Conservation (phyloP, 2,113 vertebrate genomes). For the Nothocercus julius region DNA sequence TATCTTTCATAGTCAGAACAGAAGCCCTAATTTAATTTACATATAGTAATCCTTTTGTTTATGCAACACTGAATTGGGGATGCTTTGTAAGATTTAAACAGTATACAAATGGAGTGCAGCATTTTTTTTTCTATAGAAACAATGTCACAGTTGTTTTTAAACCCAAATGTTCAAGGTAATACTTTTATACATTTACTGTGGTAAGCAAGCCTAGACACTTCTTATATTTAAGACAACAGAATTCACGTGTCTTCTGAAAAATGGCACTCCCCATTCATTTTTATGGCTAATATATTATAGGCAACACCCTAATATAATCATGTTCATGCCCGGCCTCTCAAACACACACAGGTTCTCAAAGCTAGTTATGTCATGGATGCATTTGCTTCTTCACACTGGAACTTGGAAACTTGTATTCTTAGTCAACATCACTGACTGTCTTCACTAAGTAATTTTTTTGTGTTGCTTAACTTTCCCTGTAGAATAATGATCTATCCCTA, state of each 20-base stretch:
- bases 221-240: neutral
- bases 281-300: neutral
- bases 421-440: neutral
- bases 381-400: neutral
- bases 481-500: neutral
- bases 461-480: neutral
- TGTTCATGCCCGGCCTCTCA: neutral
- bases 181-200: neutral
- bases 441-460: neutral
- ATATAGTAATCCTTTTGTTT: neutral
- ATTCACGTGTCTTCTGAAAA: slow-evolving; percentile 26
- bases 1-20: neutral
- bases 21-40: neutral
- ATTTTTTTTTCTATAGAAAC: neutral
- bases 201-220: slow-evolving; percentile 11
- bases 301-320: neutral
- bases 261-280: neutral
- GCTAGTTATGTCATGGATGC: neutral
- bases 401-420: neutral
- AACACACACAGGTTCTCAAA: neutral
- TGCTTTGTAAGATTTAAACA: neutral
- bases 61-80: neutral
- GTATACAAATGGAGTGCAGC: neutral
- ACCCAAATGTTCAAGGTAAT: slow-evolving; percentile 21
- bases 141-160: neutral